phyloP scores from a whole-genome alignment of 2,113 vertebrate genomes.

The Thermophis baileyi region DNA sequence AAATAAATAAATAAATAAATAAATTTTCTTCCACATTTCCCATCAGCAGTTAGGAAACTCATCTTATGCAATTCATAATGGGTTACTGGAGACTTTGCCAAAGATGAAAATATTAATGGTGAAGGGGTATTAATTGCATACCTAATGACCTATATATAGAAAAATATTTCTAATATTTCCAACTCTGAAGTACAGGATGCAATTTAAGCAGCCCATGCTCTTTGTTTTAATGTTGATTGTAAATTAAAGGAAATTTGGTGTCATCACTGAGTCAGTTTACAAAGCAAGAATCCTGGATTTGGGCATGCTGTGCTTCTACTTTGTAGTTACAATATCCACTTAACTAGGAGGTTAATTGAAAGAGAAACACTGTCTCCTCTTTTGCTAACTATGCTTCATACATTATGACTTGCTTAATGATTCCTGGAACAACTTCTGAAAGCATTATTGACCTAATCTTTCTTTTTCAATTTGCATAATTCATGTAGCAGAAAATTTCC shows the following conservation, averaged over 20 bases:
- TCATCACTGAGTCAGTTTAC: slow-evolving; percentile 8
- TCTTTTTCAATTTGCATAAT: background rate
- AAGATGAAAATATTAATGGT: background rate
- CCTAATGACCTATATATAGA: slow-evolving; percentile 12
- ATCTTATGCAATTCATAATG: background rate
- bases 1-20: background rate
- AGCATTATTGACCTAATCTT: slow-evolving; percentile 8
- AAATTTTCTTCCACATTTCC: background rate
- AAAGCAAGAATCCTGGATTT: background rate
- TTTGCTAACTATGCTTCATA: background rate
- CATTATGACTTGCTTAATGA: background rate
- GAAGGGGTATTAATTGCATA: slow-evolving; percentile 8
- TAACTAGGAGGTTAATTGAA: background rate
- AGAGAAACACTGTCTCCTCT: slow-evolving; percentile 5
- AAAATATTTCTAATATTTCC: slow-evolving; percentile 1
- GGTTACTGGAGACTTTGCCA: slow-evolving; percentile 15
- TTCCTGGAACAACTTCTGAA: slow-evolving; percentile 3
- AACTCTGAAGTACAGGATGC: slow-evolving; percentile 1
- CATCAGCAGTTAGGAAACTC: slow-evolving; percentile 26
- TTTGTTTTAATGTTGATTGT: slow-evolving; percentile 1
- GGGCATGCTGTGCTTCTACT: background rate
- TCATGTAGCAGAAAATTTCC: background rate
- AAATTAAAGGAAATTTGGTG: slow-evolving; percentile 34
- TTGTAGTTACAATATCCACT: slow-evolving; percentile 38
- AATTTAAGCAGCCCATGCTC: background rate